phyloP scores from a whole-genome alignment of 2,888 invertebrate species.

The Pemphredon lugubris region DNA sequence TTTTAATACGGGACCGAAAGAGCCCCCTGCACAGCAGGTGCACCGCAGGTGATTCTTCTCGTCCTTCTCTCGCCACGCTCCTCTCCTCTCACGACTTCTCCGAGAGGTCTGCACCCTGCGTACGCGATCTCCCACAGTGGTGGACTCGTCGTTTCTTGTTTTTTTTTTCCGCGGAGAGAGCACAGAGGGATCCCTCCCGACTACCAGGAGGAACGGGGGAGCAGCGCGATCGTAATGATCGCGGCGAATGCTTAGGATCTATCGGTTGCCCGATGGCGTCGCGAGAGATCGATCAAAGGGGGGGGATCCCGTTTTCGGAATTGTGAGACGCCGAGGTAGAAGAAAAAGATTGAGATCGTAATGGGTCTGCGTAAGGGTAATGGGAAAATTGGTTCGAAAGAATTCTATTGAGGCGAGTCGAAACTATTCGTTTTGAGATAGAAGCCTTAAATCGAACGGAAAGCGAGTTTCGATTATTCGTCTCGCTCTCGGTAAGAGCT shows the following conservation, averaged over 20 bases:
- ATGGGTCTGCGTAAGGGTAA: too few relatives aligned
- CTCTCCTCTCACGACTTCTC: conserved; percentile 65
- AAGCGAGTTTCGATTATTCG: too few relatives aligned
- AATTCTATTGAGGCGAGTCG: too few relatives aligned
- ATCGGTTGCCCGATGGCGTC: too few relatives aligned
- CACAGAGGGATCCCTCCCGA: conserved; percentile 31
- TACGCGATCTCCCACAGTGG: conserved; percentile 68
- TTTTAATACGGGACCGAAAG: conserved; percentile 72
- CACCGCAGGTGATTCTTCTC: conserved; percentile 79
- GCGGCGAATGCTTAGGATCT: conserved; percentile 26
- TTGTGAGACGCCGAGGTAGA: too few relatives aligned
- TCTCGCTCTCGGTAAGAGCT: too few relatives aligned
- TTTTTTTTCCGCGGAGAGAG: conserved; percentile 45
- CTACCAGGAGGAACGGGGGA: conserved; percentile 11
- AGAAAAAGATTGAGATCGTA: too few relatives aligned
- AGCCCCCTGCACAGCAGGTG: conserved; percentile 81
- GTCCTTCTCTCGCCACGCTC: conserved; percentile 64
- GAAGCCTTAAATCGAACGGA: too few relatives aligned
- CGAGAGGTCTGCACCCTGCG: conserved; percentile 58
- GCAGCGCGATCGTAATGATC: conserved; percentile 43
- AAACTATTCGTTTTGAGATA: too few relatives aligned
- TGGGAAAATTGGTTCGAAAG: too few relatives aligned
- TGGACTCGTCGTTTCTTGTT: conserved; percentile 55
- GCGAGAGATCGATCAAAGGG: too few relatives aligned
- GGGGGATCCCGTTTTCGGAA: too few relatives aligned